Percentiles rank a stretch among this genome's conserved stretches.
These are phyloP conservation scores for Thunnus maccoyii DNA, from an alignment of 2,113 vertebrate species.

Conservation along the genomic window DNA sequence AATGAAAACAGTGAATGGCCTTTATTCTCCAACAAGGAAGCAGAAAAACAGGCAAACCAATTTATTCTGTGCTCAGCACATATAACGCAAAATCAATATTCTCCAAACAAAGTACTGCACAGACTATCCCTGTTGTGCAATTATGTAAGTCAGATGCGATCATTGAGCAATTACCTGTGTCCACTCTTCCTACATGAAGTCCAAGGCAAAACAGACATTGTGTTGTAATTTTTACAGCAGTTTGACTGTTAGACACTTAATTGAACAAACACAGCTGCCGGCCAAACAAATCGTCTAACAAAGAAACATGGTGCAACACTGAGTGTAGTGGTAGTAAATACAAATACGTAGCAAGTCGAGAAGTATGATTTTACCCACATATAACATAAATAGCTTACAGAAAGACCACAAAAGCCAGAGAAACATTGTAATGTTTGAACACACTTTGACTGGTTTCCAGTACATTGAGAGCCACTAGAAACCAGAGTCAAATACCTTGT, in stretches of 20 bases:
- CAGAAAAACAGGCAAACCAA: conserved; percentile 37
- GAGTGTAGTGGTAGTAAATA: not conserved
- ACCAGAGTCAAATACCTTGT: no score
- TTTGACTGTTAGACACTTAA: conserved; percentile 18
- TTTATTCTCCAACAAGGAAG: conserved; percentile 47
- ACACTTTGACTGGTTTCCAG: no score
- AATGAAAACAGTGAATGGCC: conserved; percentile 40
- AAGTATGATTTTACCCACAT: not conserved
- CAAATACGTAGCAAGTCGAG: not conserved
- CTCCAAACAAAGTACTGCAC: conserved; percentile 32
- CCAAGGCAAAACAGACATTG: conserved; percentile 20
- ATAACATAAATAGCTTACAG: no score
- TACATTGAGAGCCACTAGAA: no score
- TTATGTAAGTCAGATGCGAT: conserved; percentile 55
- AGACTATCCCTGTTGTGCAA: conserved; percentile 31
- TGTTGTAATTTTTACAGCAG: not conserved
- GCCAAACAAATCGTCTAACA: conserved; percentile 1
- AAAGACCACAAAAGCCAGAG: no score
- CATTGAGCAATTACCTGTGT: conserved; percentile 36
- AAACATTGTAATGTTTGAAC: no score
- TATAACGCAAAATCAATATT: conserved; percentile 54
- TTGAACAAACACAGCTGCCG: not conserved
- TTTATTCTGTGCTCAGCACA: conserved; percentile 40
- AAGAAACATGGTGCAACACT: not conserved
- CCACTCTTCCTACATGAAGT: conserved; percentile 27